Evolutionary conservation across 2,797 vertebrate genomes (phyloP), one percentile per base, ranked within the genome.

Genomic region (Karalla daura): DNA sequence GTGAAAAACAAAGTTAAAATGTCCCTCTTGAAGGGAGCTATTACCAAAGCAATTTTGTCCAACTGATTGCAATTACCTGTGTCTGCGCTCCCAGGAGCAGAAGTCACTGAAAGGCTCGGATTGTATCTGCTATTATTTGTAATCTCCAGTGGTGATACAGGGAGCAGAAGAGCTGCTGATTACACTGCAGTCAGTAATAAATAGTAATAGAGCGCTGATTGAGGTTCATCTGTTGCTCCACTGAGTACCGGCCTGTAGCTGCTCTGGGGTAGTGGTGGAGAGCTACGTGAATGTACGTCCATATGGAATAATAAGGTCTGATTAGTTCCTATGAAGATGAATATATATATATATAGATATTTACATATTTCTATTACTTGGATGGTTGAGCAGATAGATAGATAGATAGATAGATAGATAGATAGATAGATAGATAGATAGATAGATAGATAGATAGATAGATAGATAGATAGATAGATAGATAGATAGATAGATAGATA

Each of bases 41-140:
- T 82, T 70, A 70, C 58, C 59, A n/a, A 8, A 13, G 63, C 53
- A 46, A 71, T 70, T 64, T 32, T 40, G 35, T 47, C 8, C 67
- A 67, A 74, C 58, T 68, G 70, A 76, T 60, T 73, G 33, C 52
- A 78, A 69, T 75, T 40, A 70, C 62, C 75, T 49, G 56, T 3
- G 1, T 36, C 21, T 70, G 51, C 52, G 50, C 59, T 63, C 35
- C 24, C 41, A 62, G 65, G 52, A 63, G 65, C 51, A 63, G 28
- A 54, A 49, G 64, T 56, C 61, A 24, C 51, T 15, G 5, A 59
- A 32, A 37, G 14, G 46, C 39, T 71, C 32, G 27, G 62, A 40
- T 23, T 40, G 39, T 47, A 53, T 62, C 41, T 71, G 62, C 10
- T 36, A 33, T 65, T 69, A 45, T 44, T 55, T 49, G 35, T 41